These are phyloP conservation scores for Xiphydria camelus DNA, from an alignment of 2,888 invertebrate genomes.

Conservation along the genomic window DNA sequence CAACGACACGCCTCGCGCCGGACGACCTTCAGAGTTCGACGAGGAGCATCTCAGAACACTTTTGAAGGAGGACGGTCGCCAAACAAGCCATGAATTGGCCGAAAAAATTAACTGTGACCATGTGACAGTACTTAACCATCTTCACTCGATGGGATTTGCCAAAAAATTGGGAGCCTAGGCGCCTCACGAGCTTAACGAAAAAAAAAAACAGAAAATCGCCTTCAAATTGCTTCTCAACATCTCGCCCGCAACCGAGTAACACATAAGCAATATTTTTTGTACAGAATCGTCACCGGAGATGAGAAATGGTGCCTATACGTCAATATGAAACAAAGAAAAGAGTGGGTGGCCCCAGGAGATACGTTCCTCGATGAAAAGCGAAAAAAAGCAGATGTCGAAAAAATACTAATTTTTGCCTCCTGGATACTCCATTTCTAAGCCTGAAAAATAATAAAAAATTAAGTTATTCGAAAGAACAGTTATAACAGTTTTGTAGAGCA, in stretches of 20 bases:
- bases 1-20: not conserved
- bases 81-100: constrained; percentile 1
- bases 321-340: constrained; percentile 5
- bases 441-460: no score
- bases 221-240: constrained; percentile 28
- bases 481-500: no score
- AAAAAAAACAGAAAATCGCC: constrained; percentile 23
- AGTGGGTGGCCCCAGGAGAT: constrained; percentile 6
- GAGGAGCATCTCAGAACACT: not conserved
- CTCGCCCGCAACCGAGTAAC: constrained; percentile 21
- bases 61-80: no score
- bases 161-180: no score
- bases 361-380: no score
- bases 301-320: constrained; percentile 4
- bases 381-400: no score
- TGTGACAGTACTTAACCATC: constrained; percentile 25
- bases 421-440: no score
- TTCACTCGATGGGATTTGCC: constrained; percentile 25
- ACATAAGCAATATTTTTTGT: constrained; percentile 13
- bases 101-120: no score
- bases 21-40: not conserved
- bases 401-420: no score
- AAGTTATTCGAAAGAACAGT: no score
- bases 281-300: constrained; percentile 4
- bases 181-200: constrained; percentile 18